phyloP scores from a whole-genome alignment of 2,888 invertebrate species.

The Cepaea hortensis region DNA sequence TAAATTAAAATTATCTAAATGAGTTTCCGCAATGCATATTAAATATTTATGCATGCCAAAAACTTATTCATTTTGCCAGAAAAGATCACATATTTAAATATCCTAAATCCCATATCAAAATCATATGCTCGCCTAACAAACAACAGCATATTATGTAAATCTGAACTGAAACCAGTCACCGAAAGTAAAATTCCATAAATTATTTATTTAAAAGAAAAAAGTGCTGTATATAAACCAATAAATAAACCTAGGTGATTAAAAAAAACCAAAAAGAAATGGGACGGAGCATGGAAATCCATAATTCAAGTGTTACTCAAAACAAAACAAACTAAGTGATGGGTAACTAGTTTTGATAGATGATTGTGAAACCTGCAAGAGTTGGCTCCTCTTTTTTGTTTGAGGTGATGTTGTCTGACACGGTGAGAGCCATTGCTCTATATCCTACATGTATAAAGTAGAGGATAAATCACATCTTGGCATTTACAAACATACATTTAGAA shows the following conservation, averaged over 20 bases:
- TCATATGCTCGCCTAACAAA: too few relatives aligned
- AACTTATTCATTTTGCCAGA: too few relatives aligned
- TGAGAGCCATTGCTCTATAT: constrained; percentile 27
- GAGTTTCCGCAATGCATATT: too few relatives aligned
- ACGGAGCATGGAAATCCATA: background rate
- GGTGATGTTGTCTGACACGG: constrained; percentile 8
- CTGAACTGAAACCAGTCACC: too few relatives aligned
- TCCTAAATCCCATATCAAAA: too few relatives aligned
- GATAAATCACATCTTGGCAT: background rate
- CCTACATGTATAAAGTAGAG: constrained; percentile 16
- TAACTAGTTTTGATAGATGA: background rate
- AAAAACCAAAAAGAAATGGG: background rate
- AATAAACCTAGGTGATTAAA: background rate
- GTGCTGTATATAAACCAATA: background rate
- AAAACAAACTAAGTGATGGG: background rate
- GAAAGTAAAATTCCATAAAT: too few relatives aligned
- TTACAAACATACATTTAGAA: too few relatives aligned
- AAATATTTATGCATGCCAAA: too few relatives aligned
- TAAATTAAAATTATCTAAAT: too few relatives aligned
- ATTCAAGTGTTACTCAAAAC: constrained; percentile 4
- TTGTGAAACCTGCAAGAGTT: constrained; percentile 44
- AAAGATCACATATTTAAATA: too few relatives aligned
- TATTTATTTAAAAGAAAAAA: too few relatives aligned
- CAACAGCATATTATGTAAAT: too few relatives aligned
- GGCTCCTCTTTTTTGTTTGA: constrained; percentile 33